These are phyloP conservation scores for Cheilosia vernalis DNA, from an alignment of 2,888 invertebrate species.

Conservation along the genomic window DNA sequence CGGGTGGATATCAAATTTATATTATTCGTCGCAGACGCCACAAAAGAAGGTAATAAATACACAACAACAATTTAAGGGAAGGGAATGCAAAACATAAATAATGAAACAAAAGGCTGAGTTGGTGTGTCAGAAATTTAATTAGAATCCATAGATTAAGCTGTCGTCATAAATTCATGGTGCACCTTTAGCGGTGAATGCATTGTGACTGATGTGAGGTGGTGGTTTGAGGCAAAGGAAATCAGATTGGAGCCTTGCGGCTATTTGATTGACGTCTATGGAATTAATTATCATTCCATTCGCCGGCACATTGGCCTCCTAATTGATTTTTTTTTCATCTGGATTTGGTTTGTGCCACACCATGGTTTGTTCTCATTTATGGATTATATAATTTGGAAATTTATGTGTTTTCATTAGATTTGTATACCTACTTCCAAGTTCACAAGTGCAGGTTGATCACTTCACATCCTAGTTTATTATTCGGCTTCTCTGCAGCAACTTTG, in stretches of 20 bases:
- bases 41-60: constrained; percentile 1
- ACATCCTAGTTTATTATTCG: too few relatives aligned
- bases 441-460: too few relatives aligned
- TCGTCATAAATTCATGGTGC: constrained; percentile 54
- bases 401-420: too few relatives aligned
- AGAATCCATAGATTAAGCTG: constrained; percentile 61
- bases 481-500: too few relatives aligned
- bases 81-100: constrained; percentile 31
- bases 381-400: too few relatives aligned
- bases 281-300: constrained; percentile 15
- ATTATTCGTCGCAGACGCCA: constrained; percentile 18
- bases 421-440: too few relatives aligned
- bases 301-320: not conserved
- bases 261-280: constrained; percentile 29
- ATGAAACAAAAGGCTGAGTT: constrained; percentile 50
- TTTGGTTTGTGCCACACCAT: not conserved
- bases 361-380: too few relatives aligned
- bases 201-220: not conserved
- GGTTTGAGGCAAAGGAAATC: not conserved
- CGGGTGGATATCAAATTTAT: constrained; percentile 58
- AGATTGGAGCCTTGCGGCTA: not conserved
- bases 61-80: constrained; percentile 4
- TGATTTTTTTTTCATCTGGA: not conserved
- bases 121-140: constrained; percentile 58
- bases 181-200: not conserved